Percentiles rank a stretch among this genome's conserved stretches.
Conservation (phyloP, 2,888 invertebrate species). For the Penaeus monodon region DNA sequence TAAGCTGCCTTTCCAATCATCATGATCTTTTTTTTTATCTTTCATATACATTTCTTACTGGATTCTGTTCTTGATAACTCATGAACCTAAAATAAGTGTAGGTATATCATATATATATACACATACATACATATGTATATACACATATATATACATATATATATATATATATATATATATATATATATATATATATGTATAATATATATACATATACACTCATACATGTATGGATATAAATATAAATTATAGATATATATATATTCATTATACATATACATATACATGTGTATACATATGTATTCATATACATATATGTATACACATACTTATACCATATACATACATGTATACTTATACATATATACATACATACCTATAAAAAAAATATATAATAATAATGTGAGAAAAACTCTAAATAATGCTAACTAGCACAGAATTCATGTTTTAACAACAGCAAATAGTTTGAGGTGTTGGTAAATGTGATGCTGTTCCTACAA, state of each 20-base stretch:
- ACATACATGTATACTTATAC: background rate
- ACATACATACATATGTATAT: background rate
- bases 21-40: too few species aligned
- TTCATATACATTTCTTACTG: too few species aligned
- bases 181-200: slow-evolving; percentile 8
- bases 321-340: background rate
- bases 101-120: too few species aligned
- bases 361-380: background rate
- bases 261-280: background rate
- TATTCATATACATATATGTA: background rate
- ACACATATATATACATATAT: background rate
- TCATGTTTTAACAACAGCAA: too few species aligned
- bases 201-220: background rate
- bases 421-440: too few species aligned
- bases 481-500: too few species aligned
- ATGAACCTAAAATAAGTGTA: too few species aligned
- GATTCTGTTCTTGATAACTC: too few species aligned
- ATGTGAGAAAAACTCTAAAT: too few species aligned
- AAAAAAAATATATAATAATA: too few species aligned
- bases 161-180: slow-evolving; percentile 3
- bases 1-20: too few species aligned
- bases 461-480: too few species aligned
- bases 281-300: background rate
- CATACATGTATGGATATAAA: background rate
- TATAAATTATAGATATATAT: background rate